Percentiles rank a stretch among this genome's conserved stretches.
phyloP scores from a whole-genome alignment of 2,797 vertebrate species.

The Clarias fuscus region DNA sequence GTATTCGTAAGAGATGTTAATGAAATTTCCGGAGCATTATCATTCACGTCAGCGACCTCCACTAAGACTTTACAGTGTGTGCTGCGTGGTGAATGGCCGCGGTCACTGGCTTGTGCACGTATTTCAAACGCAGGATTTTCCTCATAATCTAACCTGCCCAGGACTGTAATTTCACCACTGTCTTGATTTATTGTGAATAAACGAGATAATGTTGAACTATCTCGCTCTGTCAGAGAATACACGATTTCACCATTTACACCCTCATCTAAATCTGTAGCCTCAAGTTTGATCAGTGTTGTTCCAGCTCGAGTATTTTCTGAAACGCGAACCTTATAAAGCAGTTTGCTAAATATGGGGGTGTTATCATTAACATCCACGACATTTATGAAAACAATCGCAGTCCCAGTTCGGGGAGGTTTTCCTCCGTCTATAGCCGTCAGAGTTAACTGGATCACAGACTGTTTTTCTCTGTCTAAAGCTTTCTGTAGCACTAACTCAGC shows the following conservation, averaged over 20 bases:
- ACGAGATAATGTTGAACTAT: background rate
- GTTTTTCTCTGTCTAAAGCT: conserved; percentile 71
- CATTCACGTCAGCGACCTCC: conserved; percentile 56
- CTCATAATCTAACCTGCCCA: conserved; percentile 78
- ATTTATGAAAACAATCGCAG: conserved; percentile 57
- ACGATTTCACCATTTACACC: conserved; percentile 66
- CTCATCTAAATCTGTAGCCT: conserved; percentile 70
- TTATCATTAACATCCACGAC: conserved; percentile 72
- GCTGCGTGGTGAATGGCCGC: conserved; percentile 68
- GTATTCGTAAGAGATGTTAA: conserved; percentile 49
- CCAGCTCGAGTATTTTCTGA: conserved; percentile 61
- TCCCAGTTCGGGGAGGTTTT: conserved; percentile 63
- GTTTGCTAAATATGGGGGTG: conserved; percentile 65
- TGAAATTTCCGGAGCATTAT: conserved; percentile 60
- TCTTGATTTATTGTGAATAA: conserved; percentile 67
- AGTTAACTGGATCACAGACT: conserved; percentile 62
- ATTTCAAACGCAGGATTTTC: conserved; percentile 78
- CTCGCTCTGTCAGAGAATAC: conserved; percentile 63
- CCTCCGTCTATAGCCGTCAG: conserved; percentile 73
- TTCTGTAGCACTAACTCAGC: conserved; percentile 72
- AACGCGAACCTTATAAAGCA: conserved; percentile 66
- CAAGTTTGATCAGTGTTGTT: conserved; percentile 54
- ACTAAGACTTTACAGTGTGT: conserved; percentile 61
- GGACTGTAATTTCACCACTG: conserved; percentile 76
- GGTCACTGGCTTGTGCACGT: conserved; percentile 80